A percentile compares a stretch with the other conserved stretches of the same genome.
These are phyloP conservation scores for Lagopus leucura DNA, from an alignment of 2,113 vertebrate genomes.

Conservation along the genomic window DNA sequence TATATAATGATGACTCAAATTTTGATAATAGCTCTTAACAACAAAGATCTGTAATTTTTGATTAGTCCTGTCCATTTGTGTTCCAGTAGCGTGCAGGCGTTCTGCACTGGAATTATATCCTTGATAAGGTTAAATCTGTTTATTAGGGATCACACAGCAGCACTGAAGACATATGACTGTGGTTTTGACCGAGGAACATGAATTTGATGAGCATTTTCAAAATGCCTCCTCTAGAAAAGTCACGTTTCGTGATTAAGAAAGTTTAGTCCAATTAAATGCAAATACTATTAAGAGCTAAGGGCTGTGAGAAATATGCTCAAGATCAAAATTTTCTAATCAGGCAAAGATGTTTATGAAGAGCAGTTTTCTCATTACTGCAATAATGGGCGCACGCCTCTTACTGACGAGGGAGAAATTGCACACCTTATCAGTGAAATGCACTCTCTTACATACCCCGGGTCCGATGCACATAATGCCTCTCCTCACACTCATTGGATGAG, in stretches of 20 bases:
- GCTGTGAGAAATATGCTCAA: no score
- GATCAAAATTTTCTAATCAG: no score
- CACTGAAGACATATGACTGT: background rate
- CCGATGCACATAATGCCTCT: no score
- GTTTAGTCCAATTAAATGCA: background rate
- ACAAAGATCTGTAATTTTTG: background rate
- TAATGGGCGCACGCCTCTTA: no score
- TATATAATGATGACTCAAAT: background rate
- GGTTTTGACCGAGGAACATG: background rate
- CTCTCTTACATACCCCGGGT: no score
- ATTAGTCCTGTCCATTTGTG: background rate
- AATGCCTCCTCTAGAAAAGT: background rate
- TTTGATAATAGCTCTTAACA: background rate
- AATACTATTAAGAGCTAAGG: background rate
- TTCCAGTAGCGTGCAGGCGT: background rate
- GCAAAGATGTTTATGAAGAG: no score
- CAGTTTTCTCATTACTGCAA: no score
- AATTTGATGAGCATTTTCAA: background rate
- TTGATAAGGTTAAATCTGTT: background rate
- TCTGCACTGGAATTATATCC: background rate
- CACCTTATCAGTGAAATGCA: no score
- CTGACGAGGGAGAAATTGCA: no score
- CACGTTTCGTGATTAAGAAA: background rate
- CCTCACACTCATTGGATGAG: no score
- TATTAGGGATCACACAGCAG: background rate